Conservation (phyloP, 2,888 invertebrate genomes). For the Sceliomorpha sp. region DNA sequence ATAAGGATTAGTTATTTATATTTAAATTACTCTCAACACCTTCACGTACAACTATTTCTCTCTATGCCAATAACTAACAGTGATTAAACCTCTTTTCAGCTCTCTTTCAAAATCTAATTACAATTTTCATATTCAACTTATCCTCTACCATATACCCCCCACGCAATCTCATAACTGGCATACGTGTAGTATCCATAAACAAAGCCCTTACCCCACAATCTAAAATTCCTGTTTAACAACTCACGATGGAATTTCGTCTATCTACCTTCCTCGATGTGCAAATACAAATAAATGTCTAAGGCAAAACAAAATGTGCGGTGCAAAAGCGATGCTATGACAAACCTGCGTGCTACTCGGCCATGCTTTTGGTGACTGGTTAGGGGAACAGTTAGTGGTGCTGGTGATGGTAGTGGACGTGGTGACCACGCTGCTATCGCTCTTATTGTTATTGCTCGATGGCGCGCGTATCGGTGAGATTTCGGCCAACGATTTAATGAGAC, state of each 20-base stretch:
- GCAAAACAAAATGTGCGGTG: constrained; percentile 11
- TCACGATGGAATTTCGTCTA: no score
- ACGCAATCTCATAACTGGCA: no score
- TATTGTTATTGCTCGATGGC: constrained; percentile 64
- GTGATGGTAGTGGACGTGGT: constrained; percentile 50
- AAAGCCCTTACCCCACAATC: no score
- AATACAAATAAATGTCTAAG: neutral
- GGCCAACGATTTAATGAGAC: constrained; percentile 74
- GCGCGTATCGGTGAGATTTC: constrained; percentile 72
- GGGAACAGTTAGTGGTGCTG: constrained; percentile 73
- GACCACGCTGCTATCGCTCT: constrained; percentile 58
- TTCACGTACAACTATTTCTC: no score
- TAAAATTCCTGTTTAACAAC: no score
- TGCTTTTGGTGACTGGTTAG: constrained; percentile 79
- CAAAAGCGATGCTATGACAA: constrained; percentile 64
- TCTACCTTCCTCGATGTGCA: neutral
- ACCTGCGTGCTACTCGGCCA: constrained; percentile 78
- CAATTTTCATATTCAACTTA: no score
- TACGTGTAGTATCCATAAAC: no score
- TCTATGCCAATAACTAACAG: no score
- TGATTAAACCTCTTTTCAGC: neutral
- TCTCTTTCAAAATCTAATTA: neutral
- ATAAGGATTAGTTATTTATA: no score
- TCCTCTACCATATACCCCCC: no score
- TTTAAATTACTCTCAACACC: no score